Percentiles rank a stretch among this genome's conserved stretches.
Evolutionary conservation across 1,140 invertebrate species (phyloP).

Genomic region (Helicoverpa armigera): DNA sequence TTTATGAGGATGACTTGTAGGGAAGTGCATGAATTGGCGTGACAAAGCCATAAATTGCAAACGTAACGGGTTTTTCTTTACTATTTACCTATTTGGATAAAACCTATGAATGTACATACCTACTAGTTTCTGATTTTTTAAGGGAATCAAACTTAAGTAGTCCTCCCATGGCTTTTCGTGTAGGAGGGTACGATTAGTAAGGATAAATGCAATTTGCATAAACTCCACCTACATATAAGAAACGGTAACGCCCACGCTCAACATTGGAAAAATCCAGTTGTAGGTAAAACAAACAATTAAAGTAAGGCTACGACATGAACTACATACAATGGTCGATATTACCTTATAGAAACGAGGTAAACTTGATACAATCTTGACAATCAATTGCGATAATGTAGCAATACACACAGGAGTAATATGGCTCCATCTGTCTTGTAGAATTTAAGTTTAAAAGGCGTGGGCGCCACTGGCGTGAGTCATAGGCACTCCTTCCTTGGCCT

Average conservation of each 20-base stretch:
- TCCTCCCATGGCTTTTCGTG: neutral
- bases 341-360: constrained; percentile 14
- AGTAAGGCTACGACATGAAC: neutral
- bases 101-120: no score
- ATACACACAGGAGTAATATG: constrained; percentile 43
- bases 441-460: constrained; percentile 69
- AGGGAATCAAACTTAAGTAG: neutral
- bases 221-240: constrained; percentile 12
- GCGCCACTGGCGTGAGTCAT: constrained; percentile 73
- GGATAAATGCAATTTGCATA: neutral
- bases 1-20: constrained; percentile 46
- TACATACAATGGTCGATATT: neutral
- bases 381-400: constrained; percentile 28
- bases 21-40: constrained; percentile 30
- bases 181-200: neutral
- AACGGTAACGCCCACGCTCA: constrained; percentile 3
- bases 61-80: constrained; percentile 14
- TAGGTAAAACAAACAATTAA: neutral
- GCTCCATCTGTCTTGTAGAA: constrained; percentile 72
- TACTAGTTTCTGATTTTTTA: neutral
- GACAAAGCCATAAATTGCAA: constrained; percentile 38
- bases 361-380: constrained; percentile 28
- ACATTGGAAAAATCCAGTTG: constrained; percentile 5
- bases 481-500: constrained; percentile 70
- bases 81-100: no score